phyloP scores from a whole-genome alignment of 2,888 invertebrate species.

The Phengaris alcon region DNA sequence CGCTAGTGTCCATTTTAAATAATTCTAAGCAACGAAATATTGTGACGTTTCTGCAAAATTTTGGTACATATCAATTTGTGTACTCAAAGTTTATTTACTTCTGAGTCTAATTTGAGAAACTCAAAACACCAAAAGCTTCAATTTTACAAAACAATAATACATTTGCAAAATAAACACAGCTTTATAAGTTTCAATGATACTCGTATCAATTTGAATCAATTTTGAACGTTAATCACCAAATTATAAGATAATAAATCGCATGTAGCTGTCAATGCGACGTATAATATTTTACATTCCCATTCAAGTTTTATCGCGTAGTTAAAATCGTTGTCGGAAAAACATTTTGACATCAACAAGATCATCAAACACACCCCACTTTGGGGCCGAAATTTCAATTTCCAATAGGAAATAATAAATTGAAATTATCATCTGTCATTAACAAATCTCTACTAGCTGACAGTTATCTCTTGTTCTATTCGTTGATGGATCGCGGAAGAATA shows the following conservation, averaged over 20 bases:
- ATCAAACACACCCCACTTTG: slow-evolving; percentile 32
- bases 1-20: too few relatives aligned
- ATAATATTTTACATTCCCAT: slow-evolving; percentile 10
- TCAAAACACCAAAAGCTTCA: too few relatives aligned
- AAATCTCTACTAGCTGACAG: slow-evolving; percentile 50
- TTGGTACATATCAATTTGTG: too few relatives aligned
- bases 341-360: slow-evolving; percentile 25
- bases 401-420: slow-evolving; percentile 55
- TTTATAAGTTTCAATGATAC: too few relatives aligned
- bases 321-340: background rate
- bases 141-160: too few relatives aligned
- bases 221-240: background rate
- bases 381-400: slow-evolving; percentile 63
- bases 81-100: too few relatives aligned
- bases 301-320: background rate
- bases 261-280: background rate
- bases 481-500: slow-evolving; percentile 50
- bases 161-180: too few relatives aligned
- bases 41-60: too few relatives aligned
- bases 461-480: slow-evolving; percentile 50
- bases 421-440: slow-evolving; percentile 56
- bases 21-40: too few relatives aligned
- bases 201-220: background rate
- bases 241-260: background rate
- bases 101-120: too few relatives aligned